A percentile compares a stretch with the other conserved stretches of the same genome.
Conservation (phyloP, 1,140 invertebrate species). For the Ericerus pela region DNA sequence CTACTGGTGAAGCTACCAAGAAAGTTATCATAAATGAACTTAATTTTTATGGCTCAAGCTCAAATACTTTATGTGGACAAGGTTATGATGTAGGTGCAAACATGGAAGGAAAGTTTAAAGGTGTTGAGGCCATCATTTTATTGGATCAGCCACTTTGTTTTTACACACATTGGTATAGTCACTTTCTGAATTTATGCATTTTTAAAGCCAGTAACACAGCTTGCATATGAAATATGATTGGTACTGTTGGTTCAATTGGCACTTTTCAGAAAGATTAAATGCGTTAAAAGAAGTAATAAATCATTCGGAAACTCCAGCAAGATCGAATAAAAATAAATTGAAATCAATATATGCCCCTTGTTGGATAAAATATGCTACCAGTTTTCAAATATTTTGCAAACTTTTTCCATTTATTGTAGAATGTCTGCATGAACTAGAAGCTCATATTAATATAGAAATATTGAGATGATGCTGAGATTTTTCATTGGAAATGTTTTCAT, state of each 20-base stretch:
- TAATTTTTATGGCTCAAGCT: slow-evolving; percentile 20
- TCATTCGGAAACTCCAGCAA: no score
- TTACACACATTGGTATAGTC: slow-evolving; percentile 1
- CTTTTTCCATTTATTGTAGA: no score
- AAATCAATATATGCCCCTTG: no score
- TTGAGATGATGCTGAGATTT: no score
- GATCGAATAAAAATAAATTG: no score
- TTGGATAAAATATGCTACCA: no score
- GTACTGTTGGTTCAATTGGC: neutral
- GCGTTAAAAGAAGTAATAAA: no score
- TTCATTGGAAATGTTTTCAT: no score
- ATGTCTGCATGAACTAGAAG: no score
- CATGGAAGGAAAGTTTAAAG: slow-evolving; percentile 25
- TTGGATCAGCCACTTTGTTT: neutral
- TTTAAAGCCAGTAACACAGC: slow-evolving; percentile 1
- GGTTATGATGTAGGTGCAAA: slow-evolving; percentile 26
- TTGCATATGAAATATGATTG: slow-evolving; percentile 12
- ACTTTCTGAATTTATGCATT: slow-evolving; percentile 12
- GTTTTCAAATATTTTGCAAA: no score
- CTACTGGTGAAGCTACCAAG: slow-evolving; percentile 20
- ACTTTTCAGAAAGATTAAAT: no score
- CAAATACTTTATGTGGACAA: slow-evolving; percentile 22
- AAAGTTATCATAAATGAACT: slow-evolving; percentile 19
- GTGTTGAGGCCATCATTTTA: slow-evolving; percentile 16
- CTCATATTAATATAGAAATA: no score